phyloP scores from a whole-genome alignment of 2,888 invertebrate species.

The Dasypogon diadema region DNA sequence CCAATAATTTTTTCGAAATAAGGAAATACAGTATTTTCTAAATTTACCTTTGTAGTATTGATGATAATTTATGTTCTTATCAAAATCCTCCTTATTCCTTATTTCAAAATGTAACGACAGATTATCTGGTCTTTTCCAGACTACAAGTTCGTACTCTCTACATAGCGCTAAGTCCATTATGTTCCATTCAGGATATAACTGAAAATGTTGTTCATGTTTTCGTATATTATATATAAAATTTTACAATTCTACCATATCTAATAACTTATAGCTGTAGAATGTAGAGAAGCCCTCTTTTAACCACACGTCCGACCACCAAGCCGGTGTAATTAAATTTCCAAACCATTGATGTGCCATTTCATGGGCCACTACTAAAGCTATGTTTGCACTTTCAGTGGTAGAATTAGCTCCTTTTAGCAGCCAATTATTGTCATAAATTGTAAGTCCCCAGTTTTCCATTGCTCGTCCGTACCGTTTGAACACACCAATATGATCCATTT shows the following conservation, averaged over 20 bases:
- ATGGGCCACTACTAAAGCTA: constrained; percentile 71
- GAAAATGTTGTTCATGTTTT: neutral
- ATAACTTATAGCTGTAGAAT: constrained; percentile 59
- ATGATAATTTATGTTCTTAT: neutral
- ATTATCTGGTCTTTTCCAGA: neutral
- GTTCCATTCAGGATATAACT: constrained; percentile 47
- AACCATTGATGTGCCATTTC: constrained; percentile 84
- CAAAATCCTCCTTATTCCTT: neutral
- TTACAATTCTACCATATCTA: neutral
- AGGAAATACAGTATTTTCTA: too few species aligned
- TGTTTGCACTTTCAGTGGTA: too few species aligned
- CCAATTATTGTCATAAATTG: constrained; percentile 71
- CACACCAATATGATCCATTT: constrained; percentile 89
- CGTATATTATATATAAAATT: neutral
- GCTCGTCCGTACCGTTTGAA: constrained; percentile 87
- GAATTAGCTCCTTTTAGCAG: constrained; percentile 57
- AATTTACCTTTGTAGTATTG: neutral
- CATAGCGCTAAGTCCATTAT: neutral
- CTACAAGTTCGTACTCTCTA: neutral
- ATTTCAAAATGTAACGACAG: neutral
- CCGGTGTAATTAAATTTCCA: constrained; percentile 79
- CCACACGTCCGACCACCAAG: constrained; percentile 76
- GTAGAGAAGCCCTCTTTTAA: constrained; percentile 76
- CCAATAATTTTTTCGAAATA: too few species aligned
- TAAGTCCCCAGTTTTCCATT: constrained; percentile 96